Evolutionary conservation across 2,113 vertebrate species (phyloP).

Genomic region (Leptosomus discolor): DNA sequence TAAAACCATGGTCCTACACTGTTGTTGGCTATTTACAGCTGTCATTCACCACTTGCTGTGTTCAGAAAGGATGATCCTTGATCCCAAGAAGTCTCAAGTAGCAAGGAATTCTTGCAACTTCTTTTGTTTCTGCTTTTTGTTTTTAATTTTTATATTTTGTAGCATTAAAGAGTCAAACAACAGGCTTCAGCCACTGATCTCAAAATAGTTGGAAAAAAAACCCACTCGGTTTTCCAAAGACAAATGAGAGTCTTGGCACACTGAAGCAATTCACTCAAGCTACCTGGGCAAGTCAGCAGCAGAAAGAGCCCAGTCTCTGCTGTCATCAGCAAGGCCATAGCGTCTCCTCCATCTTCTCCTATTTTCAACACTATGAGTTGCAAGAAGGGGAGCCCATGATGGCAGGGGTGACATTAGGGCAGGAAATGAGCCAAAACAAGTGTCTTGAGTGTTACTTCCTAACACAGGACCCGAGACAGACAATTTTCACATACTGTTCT

Average conservation of each 20-base stretch:
- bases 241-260: neutral
- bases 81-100: neutral
- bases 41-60: neutral
- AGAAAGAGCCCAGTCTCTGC: neutral
- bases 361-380: neutral
- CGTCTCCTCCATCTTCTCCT: neutral
- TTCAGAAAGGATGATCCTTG: neutral
- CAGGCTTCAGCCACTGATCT: neutral
- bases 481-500: constrained; percentile 42
- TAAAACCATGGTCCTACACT: neutral
- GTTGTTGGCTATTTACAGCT: neutral
- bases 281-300: neutral
- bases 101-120: neutral
- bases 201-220: neutral
- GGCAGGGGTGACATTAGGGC: neutral
- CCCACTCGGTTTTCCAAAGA: neutral
- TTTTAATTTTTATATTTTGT: neutral
- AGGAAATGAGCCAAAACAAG: neutral
- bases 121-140: neutral
- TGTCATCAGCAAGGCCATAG: neutral
- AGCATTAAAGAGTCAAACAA: neutral
- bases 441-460: neutral
- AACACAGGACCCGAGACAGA: neutral
- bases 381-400: neutral
- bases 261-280: neutral